A percentile compares a stretch with the other conserved stretches of the same genome.
Conservation (phyloP, 1,140 invertebrate genomes). For the Sinonovacula constricta region DNA sequence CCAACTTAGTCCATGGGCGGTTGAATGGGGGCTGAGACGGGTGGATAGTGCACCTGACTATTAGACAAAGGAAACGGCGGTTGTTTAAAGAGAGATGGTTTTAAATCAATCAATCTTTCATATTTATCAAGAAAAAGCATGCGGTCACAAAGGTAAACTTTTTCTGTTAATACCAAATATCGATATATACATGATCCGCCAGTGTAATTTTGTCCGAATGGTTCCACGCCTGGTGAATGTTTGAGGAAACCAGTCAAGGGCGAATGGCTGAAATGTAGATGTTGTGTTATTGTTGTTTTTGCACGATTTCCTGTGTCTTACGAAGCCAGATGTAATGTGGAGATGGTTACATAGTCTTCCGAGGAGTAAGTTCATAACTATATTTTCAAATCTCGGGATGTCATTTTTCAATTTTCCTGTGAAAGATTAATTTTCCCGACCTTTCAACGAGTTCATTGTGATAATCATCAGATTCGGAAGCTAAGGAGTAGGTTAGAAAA, state of each 20-base stretch:
- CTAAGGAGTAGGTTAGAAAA: not conserved
- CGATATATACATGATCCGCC: not conserved
- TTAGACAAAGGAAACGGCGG: too few species aligned
- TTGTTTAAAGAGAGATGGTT: too few species aligned
- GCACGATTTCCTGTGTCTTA: not conserved
- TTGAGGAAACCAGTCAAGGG: not conserved
- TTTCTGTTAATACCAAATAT: too few species aligned
- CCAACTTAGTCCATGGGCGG: too few species aligned
- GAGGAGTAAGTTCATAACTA: constrained; percentile 13
- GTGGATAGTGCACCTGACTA: too few species aligned
- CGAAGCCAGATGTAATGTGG: constrained; percentile 11
- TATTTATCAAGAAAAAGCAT: too few species aligned
- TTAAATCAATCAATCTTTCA: too few species aligned
- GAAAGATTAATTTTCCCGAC: not conserved
- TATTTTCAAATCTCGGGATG: not conserved
- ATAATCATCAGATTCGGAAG: not conserved
- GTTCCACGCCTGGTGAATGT: not conserved
- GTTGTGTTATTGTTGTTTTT: too few species aligned
- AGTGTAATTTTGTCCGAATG: not conserved
- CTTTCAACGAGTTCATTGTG: not conserved
- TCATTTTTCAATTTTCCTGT: not conserved
- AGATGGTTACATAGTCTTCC: constrained; percentile 44
- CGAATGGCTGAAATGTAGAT: too few species aligned
- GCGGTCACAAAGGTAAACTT: too few species aligned
- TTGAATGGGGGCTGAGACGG: too few species aligned